Conservation (phyloP, 1,140 invertebrate genomes). For the Amphibalanus amphitrite region DNA sequence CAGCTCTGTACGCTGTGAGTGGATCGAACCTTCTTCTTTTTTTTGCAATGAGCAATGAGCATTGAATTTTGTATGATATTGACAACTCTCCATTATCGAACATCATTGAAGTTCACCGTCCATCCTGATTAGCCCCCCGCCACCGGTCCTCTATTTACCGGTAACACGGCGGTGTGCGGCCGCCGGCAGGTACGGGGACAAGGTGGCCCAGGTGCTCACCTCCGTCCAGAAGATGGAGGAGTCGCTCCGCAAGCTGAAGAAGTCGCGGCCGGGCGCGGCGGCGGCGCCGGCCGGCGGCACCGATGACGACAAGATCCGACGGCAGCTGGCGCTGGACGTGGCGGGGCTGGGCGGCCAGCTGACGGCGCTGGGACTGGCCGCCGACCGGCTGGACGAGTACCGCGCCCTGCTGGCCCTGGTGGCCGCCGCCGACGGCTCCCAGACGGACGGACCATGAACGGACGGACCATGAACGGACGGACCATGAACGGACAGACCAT, state of each 20-base stretch:
- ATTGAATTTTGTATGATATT: no score
- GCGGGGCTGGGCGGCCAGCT: slow-evolving; percentile 30
- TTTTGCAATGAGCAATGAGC: no score
- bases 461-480: no score
- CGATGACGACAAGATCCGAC: slow-evolving; percentile 85
- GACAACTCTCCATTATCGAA: no score
- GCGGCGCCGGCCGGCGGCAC: slow-evolving; percentile 31
- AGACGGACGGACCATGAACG: no score
- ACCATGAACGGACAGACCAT: no score
- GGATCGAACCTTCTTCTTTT: no score
- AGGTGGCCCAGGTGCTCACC: slow-evolving; percentile 68
- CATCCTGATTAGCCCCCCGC: no score
- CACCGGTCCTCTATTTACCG: slow-evolving; percentile 36
- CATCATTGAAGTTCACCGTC: no score
- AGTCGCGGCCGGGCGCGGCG: slow-evolving; percentile 37
- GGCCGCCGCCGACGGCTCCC: no score
- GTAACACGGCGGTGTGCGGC: no score
- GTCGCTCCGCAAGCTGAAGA: slow-evolving; percentile 69
- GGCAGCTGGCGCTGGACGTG: slow-evolving; percentile 76
- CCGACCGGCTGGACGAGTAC: background rate
- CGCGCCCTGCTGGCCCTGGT: background rate
- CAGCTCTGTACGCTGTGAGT: slow-evolving; percentile 18
- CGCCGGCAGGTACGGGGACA: slow-evolving; percentile 52
- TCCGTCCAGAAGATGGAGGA: slow-evolving; percentile 91
- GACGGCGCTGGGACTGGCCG: slow-evolving; percentile 5